Evolutionary conservation across 1,140 invertebrate species (phyloP).

Genomic region (Drosophila burlai): DNA sequence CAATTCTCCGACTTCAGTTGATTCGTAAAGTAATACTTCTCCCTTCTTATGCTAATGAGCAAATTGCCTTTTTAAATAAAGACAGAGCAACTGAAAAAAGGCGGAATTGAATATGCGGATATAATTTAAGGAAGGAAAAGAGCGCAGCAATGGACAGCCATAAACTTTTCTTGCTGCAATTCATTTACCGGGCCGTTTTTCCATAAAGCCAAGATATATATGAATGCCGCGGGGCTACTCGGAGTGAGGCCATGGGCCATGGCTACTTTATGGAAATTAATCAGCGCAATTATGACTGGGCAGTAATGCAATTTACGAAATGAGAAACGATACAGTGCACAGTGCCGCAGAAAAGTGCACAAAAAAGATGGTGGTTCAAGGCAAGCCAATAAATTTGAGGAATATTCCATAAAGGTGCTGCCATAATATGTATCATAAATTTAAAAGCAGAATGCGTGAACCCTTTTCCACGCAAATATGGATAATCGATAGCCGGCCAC

Average conservation of each 20-base stretch:
- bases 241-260: constrained; percentile 23
- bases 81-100: constrained; percentile 22
- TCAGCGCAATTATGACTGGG: constrained; percentile 74
- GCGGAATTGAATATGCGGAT: constrained; percentile 38
- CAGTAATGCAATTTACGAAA: constrained; percentile 76
- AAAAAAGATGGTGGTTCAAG: background rate
- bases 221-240: constrained; percentile 21
- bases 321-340: constrained; percentile 57
- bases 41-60: constrained; percentile 56
- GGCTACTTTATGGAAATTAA: constrained; percentile 77
- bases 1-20: background rate
- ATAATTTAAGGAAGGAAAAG: constrained; percentile 26
- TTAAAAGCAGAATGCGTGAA: constrained; percentile 10
- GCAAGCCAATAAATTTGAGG: constrained; percentile 2
- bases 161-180: constrained; percentile 73
- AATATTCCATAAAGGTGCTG: constrained; percentile 9
- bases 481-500: constrained; percentile 17
- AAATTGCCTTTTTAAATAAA: constrained; percentile 65
- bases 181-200: constrained; percentile 46
- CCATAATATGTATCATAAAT: constrained; percentile 9
- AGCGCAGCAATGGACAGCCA: constrained; percentile 24
- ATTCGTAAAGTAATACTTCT: constrained; percentile 52
- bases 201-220: constrained; percentile 39
- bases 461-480: background rate
- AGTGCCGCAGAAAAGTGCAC: constrained; percentile 10